A percentile compares a stretch with the other conserved stretches of the same genome.
Conservation (phyloP, 2,113 vertebrate species). For the Gasterosteus nipponicus region DNA sequence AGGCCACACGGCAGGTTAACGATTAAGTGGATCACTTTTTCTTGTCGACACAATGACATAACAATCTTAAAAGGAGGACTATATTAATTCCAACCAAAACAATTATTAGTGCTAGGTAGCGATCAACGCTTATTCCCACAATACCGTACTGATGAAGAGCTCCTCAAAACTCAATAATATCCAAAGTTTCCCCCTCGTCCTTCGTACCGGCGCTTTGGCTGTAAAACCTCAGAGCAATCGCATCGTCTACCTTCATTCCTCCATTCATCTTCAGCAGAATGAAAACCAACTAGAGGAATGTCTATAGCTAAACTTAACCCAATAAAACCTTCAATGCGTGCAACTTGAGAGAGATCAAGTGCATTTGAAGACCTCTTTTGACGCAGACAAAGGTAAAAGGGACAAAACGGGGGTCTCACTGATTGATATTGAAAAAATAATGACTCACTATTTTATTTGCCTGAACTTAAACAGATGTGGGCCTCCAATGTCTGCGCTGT, state of each 20-base stretch:
- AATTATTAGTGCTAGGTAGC: neutral
- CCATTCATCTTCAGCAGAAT: neutral
- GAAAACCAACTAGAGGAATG: neutral
- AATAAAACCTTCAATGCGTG: slow-evolving; percentile 12
- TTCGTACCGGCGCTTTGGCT: slow-evolving; percentile 35
- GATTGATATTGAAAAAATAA: neutral
- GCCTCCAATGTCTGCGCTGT: neutral
- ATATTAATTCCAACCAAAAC: slow-evolving; percentile 13
- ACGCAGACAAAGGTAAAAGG: neutral
- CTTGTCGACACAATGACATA: neutral
- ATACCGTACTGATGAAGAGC: slow-evolving; percentile 25
- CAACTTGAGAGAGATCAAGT: slow-evolving; percentile 13
- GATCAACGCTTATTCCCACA: neutral
- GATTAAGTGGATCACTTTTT: neutral
- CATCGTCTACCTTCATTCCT: slow-evolving; percentile 46
- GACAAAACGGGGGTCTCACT: no score
- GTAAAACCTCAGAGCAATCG: slow-evolving; percentile 62
- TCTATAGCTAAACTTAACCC: slow-evolving; percentile 6
- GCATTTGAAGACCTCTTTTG: slow-evolving; percentile 24
- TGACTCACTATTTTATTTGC: neutral
- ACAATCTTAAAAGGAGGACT: neutral
- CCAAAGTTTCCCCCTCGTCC: slow-evolving; percentile 45
- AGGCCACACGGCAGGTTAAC: neutral
- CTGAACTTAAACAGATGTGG: neutral
- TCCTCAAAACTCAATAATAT: slow-evolving; percentile 50